Percentiles rank a stretch among this genome's conserved stretches.
These are phyloP conservation scores for Rhombomys opimus DNA, from an alignment of 2,113 vertebrate genomes.

Conservation along the genomic window DNA sequence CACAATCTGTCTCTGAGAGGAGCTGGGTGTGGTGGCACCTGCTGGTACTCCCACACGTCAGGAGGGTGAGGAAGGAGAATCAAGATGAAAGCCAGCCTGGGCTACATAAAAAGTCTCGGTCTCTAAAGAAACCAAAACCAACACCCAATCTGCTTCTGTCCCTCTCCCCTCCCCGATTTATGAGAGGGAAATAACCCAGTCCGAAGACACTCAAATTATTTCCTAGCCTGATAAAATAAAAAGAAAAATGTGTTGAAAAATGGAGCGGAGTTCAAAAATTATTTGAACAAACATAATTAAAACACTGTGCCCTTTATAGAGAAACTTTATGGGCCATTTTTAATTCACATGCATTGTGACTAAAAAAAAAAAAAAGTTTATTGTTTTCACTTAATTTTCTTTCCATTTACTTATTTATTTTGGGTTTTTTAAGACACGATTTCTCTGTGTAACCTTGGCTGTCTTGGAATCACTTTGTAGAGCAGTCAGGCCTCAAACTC, in stretches of 20 bases:
- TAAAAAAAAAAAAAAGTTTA: constrained; percentile 18
- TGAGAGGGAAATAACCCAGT: background rate
- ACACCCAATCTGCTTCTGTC: background rate
- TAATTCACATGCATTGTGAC: background rate
- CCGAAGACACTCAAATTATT: background rate
- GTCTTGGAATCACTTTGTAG: no score
- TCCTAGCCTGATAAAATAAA: constrained; percentile 19
- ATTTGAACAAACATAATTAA: background rate
- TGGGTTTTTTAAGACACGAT: no score
- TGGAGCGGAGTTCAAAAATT: background rate
- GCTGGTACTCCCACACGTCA: no score
- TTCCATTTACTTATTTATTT: no score
- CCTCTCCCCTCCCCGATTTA: background rate
- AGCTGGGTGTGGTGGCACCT: background rate
- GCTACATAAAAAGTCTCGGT: background rate
- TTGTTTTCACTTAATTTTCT: no score
- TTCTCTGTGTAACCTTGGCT: no score
- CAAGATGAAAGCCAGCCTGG: background rate
- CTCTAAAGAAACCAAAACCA: background rate
- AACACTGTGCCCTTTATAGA: background rate
- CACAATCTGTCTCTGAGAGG: background rate
- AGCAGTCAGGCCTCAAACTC: no score
- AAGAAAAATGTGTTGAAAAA: constrained; percentile 39
- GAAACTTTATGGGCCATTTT: background rate
- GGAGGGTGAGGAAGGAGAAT: background rate